Percentiles rank a stretch among this genome's conserved stretches.
Evolutionary conservation across 2,113 vertebrate species (phyloP).

Genomic region (Mugil cephalus): DNA sequence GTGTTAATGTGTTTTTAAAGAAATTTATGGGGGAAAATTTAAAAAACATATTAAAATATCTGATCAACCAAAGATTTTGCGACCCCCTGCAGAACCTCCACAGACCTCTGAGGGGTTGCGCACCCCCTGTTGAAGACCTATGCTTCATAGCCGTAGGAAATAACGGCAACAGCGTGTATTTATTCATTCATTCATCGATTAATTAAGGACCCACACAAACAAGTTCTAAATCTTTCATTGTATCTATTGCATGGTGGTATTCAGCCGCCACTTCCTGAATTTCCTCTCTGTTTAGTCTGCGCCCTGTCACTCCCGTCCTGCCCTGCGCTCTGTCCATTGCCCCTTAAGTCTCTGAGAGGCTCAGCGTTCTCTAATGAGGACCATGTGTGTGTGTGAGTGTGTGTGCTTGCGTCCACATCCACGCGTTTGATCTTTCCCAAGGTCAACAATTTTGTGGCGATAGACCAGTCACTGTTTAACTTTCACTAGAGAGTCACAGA

Average conservation of each 20-base stretch:
- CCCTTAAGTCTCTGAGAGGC: slow-evolving; percentile 22
- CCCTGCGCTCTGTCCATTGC: background rate
- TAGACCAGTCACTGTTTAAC: slow-evolving; percentile 53
- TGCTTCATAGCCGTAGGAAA: too few relatives aligned
- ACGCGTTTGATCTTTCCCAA: slow-evolving; percentile 35
- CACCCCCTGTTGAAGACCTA: too few relatives aligned
- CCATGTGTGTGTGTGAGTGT: slow-evolving; percentile 6
- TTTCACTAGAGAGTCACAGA: slow-evolving; percentile 39
- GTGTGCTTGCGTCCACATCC: background rate
- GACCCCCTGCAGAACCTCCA: too few relatives aligned
- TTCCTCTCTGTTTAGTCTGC: background rate
- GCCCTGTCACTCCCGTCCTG: slow-evolving; percentile 10
- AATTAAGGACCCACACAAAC: too few relatives aligned
- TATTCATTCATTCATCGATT: too few relatives aligned
- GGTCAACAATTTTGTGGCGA: slow-evolving; percentile 51
- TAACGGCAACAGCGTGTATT: too few relatives aligned
- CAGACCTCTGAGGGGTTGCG: too few relatives aligned
- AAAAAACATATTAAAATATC: too few relatives aligned
- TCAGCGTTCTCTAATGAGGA: slow-evolving; percentile 8
- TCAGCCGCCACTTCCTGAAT: background rate
- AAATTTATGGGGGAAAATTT: too few relatives aligned
- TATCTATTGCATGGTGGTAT: background rate
- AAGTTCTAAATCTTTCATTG: background rate
- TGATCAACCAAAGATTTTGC: too few relatives aligned
- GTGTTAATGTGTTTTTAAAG: too few relatives aligned